A percentile compares a stretch with the other conserved stretches of the same genome.
Evolutionary conservation across 1,140 invertebrate species (phyloP).

Genomic region (Lasioglossum baleicum): DNA sequence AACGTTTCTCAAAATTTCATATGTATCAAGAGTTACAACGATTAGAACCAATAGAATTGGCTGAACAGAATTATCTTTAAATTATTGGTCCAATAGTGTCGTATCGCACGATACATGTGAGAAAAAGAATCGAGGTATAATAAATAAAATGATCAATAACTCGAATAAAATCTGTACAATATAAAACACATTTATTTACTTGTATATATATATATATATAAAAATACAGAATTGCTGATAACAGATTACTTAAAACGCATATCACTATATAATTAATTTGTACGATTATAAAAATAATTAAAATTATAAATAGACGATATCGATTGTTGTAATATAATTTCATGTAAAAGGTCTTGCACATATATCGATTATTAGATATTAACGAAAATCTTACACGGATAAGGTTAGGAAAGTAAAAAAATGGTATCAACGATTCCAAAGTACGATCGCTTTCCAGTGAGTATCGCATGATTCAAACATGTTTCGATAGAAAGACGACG

Average conservation of each 20-base stretch:
- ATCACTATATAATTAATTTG: not conserved
- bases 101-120: not conserved
- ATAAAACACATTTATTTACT: not conserved
- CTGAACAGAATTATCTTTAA: conserved; percentile 33
- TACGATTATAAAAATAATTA: not conserved
- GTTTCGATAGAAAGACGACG: not conserved
- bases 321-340: not conserved
- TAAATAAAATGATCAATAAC: not conserved
- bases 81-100: not conserved
- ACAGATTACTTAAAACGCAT: not conserved
- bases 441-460: not conserved
- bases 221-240: not conserved
- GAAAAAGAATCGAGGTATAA: not conserved
- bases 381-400: not conserved
- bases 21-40: not conserved
- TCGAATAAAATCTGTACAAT: not conserved
- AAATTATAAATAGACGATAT: not conserved
- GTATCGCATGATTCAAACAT: not conserved
- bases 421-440: not conserved
- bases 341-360: not conserved
- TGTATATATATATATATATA: conserved; percentile 2
- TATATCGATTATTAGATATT: not conserved
- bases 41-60: not conserved
- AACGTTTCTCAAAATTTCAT: too few relatives aligned
- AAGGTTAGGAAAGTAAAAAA: conserved; percentile 19